Evolutionary conservation across 2,113 vertebrate species (phyloP).

Genomic region (Caranx ignobilis): DNA sequence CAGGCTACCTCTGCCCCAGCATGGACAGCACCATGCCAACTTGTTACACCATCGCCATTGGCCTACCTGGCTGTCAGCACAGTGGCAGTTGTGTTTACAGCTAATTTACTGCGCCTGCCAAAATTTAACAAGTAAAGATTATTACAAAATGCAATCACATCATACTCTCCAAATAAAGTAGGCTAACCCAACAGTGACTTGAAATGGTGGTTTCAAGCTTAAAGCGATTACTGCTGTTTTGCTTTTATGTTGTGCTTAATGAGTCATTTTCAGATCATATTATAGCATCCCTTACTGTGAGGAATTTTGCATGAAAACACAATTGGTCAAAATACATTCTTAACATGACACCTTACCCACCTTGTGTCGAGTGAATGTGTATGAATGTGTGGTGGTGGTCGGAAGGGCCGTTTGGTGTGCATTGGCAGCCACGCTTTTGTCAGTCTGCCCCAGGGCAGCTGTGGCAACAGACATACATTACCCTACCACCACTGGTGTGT

Average conservation of each 20-base stretch:
- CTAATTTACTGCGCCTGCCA: conserved; percentile 54
- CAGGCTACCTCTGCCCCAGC: conserved; percentile 41
- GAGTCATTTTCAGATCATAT: conserved; percentile 1
- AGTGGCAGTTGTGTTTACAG: conserved; percentile 51
- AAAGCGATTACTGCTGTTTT: conserved; percentile 1
- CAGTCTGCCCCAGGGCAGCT: too few relatives aligned
- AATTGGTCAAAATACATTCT: conserved; percentile 4
- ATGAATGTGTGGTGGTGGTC: too few relatives aligned
- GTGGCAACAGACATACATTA: too few relatives aligned
- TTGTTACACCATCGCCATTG: conserved; percentile 55
- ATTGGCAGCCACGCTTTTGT: too few relatives aligned
- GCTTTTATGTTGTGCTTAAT: neutral
- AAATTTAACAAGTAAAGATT: conserved; percentile 50
- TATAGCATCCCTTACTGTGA: neutral
- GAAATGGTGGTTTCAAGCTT: conserved; percentile 21
- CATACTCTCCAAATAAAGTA: conserved; percentile 29
- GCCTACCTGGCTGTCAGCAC: conserved; percentile 57
- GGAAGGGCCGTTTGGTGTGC: too few relatives aligned
- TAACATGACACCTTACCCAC: neutral
- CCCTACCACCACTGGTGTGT: too few relatives aligned
- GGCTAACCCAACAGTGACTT: conserved; percentile 22
- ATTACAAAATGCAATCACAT: conserved; percentile 37
- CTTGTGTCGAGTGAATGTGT: too few relatives aligned
- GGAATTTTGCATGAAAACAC: neutral
- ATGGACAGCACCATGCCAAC: conserved; percentile 36